Evolutionary conservation across 2,888 invertebrate genomes (phyloP).

Genomic region (Ceramica pisi): DNA sequence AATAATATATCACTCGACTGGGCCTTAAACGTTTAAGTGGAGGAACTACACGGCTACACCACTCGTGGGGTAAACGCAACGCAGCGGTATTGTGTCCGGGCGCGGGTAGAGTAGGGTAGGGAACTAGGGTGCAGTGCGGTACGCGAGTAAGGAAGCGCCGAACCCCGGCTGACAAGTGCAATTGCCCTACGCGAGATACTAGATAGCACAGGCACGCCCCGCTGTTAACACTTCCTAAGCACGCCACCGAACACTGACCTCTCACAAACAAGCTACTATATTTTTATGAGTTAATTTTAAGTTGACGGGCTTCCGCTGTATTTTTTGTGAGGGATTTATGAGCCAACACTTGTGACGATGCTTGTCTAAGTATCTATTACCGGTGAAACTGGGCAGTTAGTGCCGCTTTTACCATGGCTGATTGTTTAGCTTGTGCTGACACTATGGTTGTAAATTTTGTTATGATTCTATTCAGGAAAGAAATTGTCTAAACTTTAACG

Average conservation of each 20-base stretch:
- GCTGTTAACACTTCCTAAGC: constrained; percentile 83
- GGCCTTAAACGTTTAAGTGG: constrained; percentile 61
- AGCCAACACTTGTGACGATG: neutral
- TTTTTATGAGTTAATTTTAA: constrained; percentile 63
- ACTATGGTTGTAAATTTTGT: neutral
- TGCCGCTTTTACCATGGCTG: neutral
- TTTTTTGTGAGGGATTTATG: neutral
- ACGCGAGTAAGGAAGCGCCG: constrained; percentile 65
- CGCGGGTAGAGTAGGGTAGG: constrained; percentile 39
- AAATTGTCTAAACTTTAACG: too few species aligned
- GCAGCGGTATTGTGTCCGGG: constrained; percentile 55
- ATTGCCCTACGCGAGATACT: constrained; percentile 81
- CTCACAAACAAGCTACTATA: constrained; percentile 66
- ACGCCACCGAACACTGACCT: constrained; percentile 80
- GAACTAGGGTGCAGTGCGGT: constrained; percentile 58
- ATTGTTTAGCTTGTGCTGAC: neutral
- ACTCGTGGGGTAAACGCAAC: constrained; percentile 55
- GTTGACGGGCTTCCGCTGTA: constrained; percentile 10
- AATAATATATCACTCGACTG: constrained; percentile 52
- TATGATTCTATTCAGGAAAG: neutral
- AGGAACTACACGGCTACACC: constrained; percentile 39
- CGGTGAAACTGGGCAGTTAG: neutral
- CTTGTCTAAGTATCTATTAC: neutral
- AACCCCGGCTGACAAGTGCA: constrained; percentile 83
- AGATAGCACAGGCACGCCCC: constrained; percentile 85